These are phyloP conservation scores for Thaumetopoea pityocampa DNA, from an alignment of 1,140 invertebrate species.

Conservation along the genomic window DNA sequence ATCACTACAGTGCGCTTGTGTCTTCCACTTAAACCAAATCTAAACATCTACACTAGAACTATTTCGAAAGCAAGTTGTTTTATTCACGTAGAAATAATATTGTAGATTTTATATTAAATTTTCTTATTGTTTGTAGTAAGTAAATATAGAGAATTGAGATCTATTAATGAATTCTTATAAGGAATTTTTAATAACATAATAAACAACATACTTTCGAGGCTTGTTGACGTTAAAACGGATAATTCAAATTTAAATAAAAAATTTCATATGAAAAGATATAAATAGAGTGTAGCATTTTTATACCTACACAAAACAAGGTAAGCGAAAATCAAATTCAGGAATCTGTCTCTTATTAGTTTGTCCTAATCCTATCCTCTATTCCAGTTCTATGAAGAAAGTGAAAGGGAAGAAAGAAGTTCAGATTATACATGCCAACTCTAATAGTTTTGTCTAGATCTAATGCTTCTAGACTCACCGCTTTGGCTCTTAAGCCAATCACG, in stretches of 20 bases:
- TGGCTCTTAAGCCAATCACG: conserved; percentile 72
- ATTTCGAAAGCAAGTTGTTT: conserved; percentile 20
- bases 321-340: conserved; percentile 17
- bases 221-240: conserved; percentile 12
- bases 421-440: conserved; percentile 63
- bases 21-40: no score
- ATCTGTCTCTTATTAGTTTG: conserved; percentile 1
- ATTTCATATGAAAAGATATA: conserved; percentile 10
- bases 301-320: conserved; percentile 15
- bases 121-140: conserved; percentile 9
- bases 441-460: conserved; percentile 66
- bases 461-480: conserved; percentile 70
- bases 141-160: no score
- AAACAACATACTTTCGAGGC: conserved; percentile 14
- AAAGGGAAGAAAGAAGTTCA: conserved; percentile 34
- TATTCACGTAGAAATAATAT: background rate
- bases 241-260: conserved; percentile 13
- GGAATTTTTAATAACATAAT: no score
- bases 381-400: conserved; percentile 30
- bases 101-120: background rate
- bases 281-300: conserved; percentile 9
- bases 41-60: conserved; percentile 1
- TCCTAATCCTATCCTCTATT: conserved; percentile 17
- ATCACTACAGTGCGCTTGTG: conserved; percentile 36
- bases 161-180: no score